These are phyloP conservation scores for Varanus salvator DNA, from an alignment of 2,113 vertebrate species.

Conservation along the genomic window DNA sequence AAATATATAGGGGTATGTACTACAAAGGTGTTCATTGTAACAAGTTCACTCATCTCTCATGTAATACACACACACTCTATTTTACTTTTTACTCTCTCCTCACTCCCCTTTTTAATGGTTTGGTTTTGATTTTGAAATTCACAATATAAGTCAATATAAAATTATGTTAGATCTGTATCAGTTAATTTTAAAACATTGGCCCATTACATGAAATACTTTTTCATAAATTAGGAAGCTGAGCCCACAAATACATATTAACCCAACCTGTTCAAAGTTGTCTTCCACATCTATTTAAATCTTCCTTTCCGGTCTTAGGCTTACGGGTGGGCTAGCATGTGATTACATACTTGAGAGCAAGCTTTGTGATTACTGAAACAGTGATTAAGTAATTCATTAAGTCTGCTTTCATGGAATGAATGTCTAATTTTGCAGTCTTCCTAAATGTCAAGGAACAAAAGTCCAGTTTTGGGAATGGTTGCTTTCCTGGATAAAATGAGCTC, in stretches of 20 bases:
- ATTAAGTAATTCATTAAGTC: constrained; percentile 59
- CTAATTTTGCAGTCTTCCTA: constrained; percentile 57
- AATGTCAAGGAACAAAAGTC: constrained; percentile 23
- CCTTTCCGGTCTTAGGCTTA: background rate
- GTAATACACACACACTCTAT: no score
- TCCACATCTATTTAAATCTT: background rate
- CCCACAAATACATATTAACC: background rate
- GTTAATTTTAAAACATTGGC: background rate
- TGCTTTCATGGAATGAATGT: constrained; percentile 38
- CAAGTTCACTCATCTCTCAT: no score
- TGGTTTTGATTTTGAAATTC: no score
- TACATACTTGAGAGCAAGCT: constrained; percentile 18
- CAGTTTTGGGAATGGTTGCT: constrained; percentile 23
- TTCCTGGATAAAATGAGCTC: constrained; percentile 23
- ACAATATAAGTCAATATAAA: no score
- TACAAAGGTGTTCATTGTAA: no score
- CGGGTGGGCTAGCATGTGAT: constrained; percentile 27
- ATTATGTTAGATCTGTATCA: background rate
- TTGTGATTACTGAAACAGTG: background rate
- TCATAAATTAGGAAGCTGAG: background rate
- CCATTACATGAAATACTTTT: no score
- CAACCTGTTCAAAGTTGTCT: background rate
- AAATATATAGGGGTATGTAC: no score
- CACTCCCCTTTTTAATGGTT: no score
- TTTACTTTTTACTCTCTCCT: no score